Conservation (phyloP, 2,113 vertebrate genomes). For the Cygnus buccinator region DNA sequence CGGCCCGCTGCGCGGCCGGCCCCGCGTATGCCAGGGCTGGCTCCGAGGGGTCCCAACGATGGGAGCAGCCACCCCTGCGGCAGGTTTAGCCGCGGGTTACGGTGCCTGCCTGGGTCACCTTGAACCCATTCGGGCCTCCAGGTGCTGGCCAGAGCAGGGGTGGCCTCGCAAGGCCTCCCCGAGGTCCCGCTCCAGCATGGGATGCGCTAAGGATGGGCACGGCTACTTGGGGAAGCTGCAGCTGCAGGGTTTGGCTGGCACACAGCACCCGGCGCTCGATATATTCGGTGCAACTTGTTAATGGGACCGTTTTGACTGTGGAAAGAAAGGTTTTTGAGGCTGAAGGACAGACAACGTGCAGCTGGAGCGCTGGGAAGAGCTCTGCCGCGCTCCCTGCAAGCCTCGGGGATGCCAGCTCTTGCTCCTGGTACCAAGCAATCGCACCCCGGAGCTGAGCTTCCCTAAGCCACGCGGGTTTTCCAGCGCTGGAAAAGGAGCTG, state of each 20-base stretch:
- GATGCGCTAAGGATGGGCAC: not conserved
- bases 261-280: not conserved
- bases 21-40: not conserved
- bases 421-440: not conserved
- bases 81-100: not conserved
- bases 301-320: no score
- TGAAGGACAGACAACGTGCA: no score
- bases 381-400: no score
- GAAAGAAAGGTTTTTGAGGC: no score
- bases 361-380: no score
- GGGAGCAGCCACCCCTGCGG: not conserved
- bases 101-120: not conserved
- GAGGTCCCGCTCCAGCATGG: not conserved
- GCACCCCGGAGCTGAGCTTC: not conserved
- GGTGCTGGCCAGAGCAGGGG: not conserved
- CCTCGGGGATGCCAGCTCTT: no score
- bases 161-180: not conserved
- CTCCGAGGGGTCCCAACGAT: not conserved
- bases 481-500: not conserved
- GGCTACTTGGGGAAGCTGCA: not conserved
- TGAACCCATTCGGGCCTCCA: not conserved
- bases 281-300: no score
- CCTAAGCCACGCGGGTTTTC: not conserved
- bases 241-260: not conserved
- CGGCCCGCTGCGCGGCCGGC: fast-evolving